Base-by-base conservation (phyloP, 2,888 invertebrate species). In the Eupithecia vulgata region DNA sequence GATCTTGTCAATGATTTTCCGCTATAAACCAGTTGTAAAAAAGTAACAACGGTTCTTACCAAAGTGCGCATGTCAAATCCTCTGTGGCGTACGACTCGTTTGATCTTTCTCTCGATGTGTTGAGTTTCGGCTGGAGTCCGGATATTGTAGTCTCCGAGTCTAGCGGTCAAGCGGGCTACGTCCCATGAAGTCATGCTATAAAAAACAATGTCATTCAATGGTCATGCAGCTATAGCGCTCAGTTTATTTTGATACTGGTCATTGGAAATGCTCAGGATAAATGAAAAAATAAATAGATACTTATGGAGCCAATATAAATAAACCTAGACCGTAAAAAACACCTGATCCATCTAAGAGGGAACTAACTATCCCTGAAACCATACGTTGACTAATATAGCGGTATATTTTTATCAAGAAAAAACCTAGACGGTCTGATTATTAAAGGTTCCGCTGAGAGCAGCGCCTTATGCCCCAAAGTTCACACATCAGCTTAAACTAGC, bases 141-240 rank as follows among this genome's bases (percentile, higher is more conserved):
- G 71, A 98, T 98, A 81, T 98, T 97, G 87, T 98, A 96, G 87
- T 98, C 98, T 12, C 98, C 98, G 21, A 98, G 94, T 79, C 97
- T 95, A 0, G 97, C 97, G 1, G 97, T 97, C 71, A 98, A 85
- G 69, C 97, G 95, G 0, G 98, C 97, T 0, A 98, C 98, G 86
- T 98, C 98, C 97, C 97, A 97, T 0, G 97, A 97, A 69, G 96
- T 97, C 98, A 98, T 98, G 82, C 98, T 98, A 85, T 48, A 40
- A 13, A 0, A 21, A 65, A 40, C 25, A 40, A 40, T n/a, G 34
- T n/a, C 21, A 12, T 40, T 65, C 8, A 40, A 64, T 30, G 30
- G n/a, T 21, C 2, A 48, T 6, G 10, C 21, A 57, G 25, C 21
- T 57, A 57, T 13, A 25, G 13, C 57, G 21, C 52, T 5, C 1